Base-by-base conservation (phyloP, 2,113 vertebrate genomes). In the Phasianus colchicus region DNA sequence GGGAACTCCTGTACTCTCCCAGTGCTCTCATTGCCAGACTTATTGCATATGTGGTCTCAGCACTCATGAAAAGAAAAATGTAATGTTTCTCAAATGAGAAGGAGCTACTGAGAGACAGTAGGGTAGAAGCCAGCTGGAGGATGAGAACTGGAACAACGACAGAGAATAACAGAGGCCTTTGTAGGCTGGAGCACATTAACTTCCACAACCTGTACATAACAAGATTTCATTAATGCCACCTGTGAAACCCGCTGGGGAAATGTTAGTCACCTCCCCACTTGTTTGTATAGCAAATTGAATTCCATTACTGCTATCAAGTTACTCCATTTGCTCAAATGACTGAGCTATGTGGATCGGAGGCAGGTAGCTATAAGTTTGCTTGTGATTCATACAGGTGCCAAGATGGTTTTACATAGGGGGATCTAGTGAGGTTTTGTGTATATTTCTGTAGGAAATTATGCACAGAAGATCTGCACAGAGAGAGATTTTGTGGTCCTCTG, bases 1-100 rank as follows among this genome's bases (percentile, higher is more conserved):
- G 21, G 66, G 24, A 88, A 30, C 21, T 50, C 13, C 54, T 69
- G 27, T 14, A 17, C 2, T 18, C 15, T 91, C 13, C 16, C 55
- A 45, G 10, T 45, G 42, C 57, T 77, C 40, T 57, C 40, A 16
- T 58, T 57, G 27, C 25, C 77, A 78, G 73, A 72, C 7, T 15
- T 1, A 0, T n/a, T 30, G 9, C 27, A 2, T 2, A 3, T 38
- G 54, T 0, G 0, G 32, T 29, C 32, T 55, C 55, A 50, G 45
- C 72, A 29, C 32, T 75, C 30, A 52, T 5, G 6, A 66, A 75
- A 81, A 93, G 8, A 75, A 84, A 83, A 71, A 67, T 6, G 21
- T 14, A 29, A 0, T 52, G 14, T 40, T 89, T 72, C 48, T 36
- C 57, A 36, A 52, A 54, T 18, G 38, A 15, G 20, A 89, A 89